Conservation (phyloP, 2,113 vertebrate genomes). For the Pipa parva region DNA sequence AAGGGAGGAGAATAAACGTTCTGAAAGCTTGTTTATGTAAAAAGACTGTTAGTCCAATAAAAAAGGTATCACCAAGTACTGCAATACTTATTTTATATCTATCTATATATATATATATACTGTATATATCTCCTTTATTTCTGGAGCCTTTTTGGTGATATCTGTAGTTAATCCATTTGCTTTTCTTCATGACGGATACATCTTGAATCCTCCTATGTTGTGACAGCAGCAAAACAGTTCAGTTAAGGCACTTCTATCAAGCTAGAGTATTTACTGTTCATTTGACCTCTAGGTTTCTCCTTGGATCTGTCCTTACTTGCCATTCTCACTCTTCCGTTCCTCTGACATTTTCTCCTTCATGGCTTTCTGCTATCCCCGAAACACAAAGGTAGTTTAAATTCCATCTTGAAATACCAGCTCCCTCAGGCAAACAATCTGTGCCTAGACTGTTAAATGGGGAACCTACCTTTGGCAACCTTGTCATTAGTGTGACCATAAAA, state of each 20-base stretch:
- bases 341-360: constrained; percentile 43
- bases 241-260: constrained; percentile 28
- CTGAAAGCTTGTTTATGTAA: too few relatives aligned
- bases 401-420: constrained; percentile 39
- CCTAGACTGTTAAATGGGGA: constrained; percentile 29
- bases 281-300: constrained; percentile 40
- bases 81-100: too few relatives aligned
- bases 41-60: too few relatives aligned
- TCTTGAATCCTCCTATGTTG: constrained; percentile 9
- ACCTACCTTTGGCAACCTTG: constrained; percentile 19
- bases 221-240: constrained; percentile 29
- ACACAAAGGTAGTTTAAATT: constrained; percentile 40
- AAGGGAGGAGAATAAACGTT: too few relatives aligned
- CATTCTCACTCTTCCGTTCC: constrained; percentile 23
- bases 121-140: background rate
- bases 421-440: constrained; percentile 41
- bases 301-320: constrained; percentile 40
- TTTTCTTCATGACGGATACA: constrained; percentile 8
- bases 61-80: too few relatives aligned
- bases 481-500: constrained; percentile 34
- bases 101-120: too few relatives aligned
- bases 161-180: constrained; percentile 1
- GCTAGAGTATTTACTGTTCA: constrained; percentile 37
- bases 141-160: background rate
- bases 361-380: constrained; percentile 31